phyloP scores from a whole-genome alignment of 2,888 invertebrate species.

The Orthosia gracilis region DNA sequence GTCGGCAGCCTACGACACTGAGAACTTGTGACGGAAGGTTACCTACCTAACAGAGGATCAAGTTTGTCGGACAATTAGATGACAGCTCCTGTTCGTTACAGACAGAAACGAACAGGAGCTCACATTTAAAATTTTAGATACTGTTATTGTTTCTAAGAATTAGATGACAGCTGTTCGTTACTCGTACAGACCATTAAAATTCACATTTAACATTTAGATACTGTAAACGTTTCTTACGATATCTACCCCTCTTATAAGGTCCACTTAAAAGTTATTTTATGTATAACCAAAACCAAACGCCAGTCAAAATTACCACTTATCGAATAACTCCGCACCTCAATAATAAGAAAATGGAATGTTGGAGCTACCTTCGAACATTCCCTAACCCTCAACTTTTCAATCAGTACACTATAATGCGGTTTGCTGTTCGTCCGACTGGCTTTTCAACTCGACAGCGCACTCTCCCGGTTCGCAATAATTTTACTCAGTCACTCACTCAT shows the following conservation, averaged over 20 bases:
- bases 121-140: too few species aligned
- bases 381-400: slow-evolving; percentile 60
- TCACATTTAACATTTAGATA: too few species aligned
- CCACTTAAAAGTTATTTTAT: slow-evolving; percentile 29
- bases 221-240: neutral
- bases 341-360: slow-evolving; percentile 47
- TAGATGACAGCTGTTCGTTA: too few species aligned
- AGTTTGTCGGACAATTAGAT: too few species aligned
- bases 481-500: slow-evolving; percentile 14
- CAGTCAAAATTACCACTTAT: slow-evolving; percentile 17
- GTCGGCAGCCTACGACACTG: too few species aligned
- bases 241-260: neutral
- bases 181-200: too few species aligned
- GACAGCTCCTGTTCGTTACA: too few species aligned
- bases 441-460: slow-evolving; percentile 58
- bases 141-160: neutral
- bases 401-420: slow-evolving; percentile 58
- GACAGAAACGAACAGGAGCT: too few species aligned
- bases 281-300: slow-evolving; percentile 33
- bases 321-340: slow-evolving; percentile 19
- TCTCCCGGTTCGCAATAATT: slow-evolving; percentile 53
- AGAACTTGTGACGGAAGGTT: too few species aligned
- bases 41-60: too few species aligned
- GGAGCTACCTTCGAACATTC: slow-evolving; percentile 30
- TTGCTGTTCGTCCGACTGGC: slow-evolving; percentile 42